Percentiles rank a stretch among this genome's conserved stretches.
Conservation (phyloP, 2,113 vertebrate genomes). For the Leiothrix lutea region DNA sequence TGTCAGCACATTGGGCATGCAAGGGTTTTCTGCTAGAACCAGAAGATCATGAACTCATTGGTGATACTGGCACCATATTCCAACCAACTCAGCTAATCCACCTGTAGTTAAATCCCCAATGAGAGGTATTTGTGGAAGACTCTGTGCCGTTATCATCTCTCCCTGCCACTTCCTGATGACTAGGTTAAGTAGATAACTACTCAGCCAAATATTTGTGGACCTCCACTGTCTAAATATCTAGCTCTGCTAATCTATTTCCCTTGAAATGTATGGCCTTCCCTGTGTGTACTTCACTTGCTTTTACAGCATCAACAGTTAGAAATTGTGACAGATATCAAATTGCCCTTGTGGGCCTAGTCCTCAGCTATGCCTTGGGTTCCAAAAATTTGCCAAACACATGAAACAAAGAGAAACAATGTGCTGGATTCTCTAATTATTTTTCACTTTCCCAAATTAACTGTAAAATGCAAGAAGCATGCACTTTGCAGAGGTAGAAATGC, state of each 20-base stretch:
- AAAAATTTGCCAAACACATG: neutral
- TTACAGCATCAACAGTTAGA: neutral
- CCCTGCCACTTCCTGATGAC: neutral
- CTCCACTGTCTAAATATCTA: neutral
- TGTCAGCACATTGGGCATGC: neutral
- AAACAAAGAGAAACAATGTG: neutral
- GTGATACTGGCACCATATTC: neutral
- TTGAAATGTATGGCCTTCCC: neutral
- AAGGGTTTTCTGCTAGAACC: neutral
- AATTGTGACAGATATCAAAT: neutral
- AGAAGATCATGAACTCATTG: neutral
- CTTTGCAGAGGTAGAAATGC: neutral
- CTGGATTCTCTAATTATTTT: neutral
- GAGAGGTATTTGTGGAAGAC: neutral
- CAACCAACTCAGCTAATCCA: neutral
- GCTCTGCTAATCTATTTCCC: neutral
- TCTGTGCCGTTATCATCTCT: accelerated
- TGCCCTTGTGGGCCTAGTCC: neutral
- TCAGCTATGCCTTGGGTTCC: neutral
- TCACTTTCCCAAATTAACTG: neutral
- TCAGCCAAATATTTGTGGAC: neutral
- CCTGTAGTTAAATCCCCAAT: neutral
- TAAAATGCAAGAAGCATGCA: neutral
- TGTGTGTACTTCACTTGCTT: neutral
- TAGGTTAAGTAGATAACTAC: neutral